phyloP scores from a whole-genome alignment of 2,888 invertebrate genomes.

The Diaperis boleti region DNA sequence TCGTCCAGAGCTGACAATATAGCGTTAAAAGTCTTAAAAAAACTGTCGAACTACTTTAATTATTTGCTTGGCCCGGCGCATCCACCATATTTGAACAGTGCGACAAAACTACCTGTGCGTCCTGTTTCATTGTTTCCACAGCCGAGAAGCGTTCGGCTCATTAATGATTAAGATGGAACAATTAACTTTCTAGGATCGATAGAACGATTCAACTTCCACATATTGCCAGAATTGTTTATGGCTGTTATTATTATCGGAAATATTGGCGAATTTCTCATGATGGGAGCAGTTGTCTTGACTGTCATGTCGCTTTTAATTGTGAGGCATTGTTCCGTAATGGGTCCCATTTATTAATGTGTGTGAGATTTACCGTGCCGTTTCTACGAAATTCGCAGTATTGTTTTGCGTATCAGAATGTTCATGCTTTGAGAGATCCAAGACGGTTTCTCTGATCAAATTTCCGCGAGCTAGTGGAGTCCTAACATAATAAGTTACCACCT shows the following conservation, averaged over 20 bases:
- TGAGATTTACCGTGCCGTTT: slow-evolving; percentile 35
- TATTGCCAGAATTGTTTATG: slow-evolving; percentile 25
- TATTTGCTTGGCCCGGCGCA: too few species aligned
- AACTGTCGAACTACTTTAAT: too few species aligned
- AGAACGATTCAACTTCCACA: slow-evolving; percentile 22
- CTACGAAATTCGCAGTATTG: slow-evolving; percentile 38
- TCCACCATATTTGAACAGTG: too few species aligned
- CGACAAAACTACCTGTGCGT: too few species aligned
- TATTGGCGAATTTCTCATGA: slow-evolving; percentile 28
- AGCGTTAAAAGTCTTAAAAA: too few species aligned
- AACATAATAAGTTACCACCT: slow-evolving; percentile 54
- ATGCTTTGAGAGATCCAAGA: slow-evolving; percentile 42
- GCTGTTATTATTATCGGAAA: slow-evolving; percentile 31
- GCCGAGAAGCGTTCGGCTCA: not conserved
- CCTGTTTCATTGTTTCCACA: too few species aligned
- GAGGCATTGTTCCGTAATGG: slow-evolving; percentile 31
- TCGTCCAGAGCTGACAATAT: too few species aligned
- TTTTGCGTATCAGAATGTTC: slow-evolving; percentile 43
- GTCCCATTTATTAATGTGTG: slow-evolving; percentile 34
- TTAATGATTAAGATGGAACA: slow-evolving; percentile 7
- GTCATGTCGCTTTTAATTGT: slow-evolving; percentile 28
- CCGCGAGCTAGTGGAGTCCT: slow-evolving; percentile 52
- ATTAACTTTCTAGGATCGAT: slow-evolving; percentile 17
- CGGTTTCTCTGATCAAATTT: slow-evolving; percentile 53
- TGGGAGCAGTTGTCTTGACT: slow-evolving; percentile 24